These are phyloP conservation scores for Triplophysa dalaica DNA, from an alignment of 2,113 vertebrate genomes.

Conservation along the genomic window DNA sequence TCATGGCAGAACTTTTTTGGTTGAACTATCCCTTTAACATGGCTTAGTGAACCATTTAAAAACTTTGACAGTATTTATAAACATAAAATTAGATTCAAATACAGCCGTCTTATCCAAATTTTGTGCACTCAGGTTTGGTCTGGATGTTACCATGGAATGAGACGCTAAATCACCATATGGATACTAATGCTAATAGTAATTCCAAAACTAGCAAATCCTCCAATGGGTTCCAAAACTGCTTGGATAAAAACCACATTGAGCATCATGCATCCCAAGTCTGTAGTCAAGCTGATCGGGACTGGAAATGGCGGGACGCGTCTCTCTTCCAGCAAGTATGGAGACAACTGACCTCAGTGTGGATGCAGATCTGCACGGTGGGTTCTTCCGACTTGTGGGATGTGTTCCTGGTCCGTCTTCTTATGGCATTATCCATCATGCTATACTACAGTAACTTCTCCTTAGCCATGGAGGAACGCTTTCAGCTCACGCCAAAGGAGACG, in stretches of 20 bases:
- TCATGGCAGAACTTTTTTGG: too few species aligned
- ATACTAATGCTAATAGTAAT: conserved; percentile 55
- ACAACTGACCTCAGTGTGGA: conserved; percentile 72
- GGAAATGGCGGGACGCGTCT: conserved; percentile 48
- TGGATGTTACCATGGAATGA: conserved; percentile 85
- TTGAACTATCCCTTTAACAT: too few species aligned
- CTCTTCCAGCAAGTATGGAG: conserved; percentile 68
- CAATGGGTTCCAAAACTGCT: conserved; percentile 54
- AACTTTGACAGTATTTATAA: neutral
- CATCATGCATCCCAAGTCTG: neutral
- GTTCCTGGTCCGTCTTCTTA: conserved; percentile 86
- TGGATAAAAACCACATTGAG: conserved; percentile 41
- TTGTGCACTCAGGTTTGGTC: conserved; percentile 77
- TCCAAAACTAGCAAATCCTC: conserved; percentile 43
- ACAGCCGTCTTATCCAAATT: neutral
- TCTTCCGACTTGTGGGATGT: conserved; percentile 89
- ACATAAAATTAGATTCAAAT: neutral
- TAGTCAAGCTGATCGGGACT: conserved; percentile 10
- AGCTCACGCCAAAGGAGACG: conserved; percentile 79
- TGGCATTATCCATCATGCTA: conserved; percentile 87
- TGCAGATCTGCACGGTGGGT: conserved; percentile 75
- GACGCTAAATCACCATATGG: conserved; percentile 40
- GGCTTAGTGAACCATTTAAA: too few species aligned
- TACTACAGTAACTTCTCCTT: conserved; percentile 93
- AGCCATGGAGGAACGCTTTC: conserved; percentile 92